phyloP scores from a whole-genome alignment of 2,888 invertebrate genomes.

The Eupithecia insigniata region DNA sequence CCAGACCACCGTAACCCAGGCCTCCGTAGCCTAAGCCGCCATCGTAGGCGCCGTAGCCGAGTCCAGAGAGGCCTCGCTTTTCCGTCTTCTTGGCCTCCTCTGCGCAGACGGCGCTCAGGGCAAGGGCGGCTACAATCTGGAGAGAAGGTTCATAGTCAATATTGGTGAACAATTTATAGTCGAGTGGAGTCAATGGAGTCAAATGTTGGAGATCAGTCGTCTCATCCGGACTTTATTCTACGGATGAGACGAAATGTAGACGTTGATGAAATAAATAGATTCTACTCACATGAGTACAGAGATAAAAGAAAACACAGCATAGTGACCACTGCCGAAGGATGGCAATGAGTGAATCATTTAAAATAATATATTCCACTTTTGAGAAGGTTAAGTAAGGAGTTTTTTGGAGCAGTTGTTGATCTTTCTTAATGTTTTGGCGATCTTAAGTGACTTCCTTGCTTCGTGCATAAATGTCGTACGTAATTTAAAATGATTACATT shows the following conservation, averaged over 20 bases:
- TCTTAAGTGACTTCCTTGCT: not conserved
- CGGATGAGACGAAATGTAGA: too few relatives aligned
- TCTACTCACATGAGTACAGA: not conserved
- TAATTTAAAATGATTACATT: not conserved
- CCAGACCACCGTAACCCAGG: constrained; percentile 44
- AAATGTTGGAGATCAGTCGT: not conserved
- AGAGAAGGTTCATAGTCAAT: not conserved
- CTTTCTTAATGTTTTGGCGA: not conserved
- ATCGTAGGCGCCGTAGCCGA: constrained; percentile 64
- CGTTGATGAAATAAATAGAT: not conserved
- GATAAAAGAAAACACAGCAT: not conserved
- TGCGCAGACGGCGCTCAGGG: constrained; percentile 70
- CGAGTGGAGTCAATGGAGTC: not conserved
- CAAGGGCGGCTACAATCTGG: constrained; percentile 71
- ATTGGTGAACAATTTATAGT: not conserved
- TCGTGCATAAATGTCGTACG: not conserved
- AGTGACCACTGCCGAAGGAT: not conserved
- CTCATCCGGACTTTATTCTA: too few relatives aligned
- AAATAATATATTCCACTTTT: not conserved
- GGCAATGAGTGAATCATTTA: not conserved
- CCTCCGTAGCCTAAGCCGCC: constrained; percentile 59
- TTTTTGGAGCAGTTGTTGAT: not conserved
- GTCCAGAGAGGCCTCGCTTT: constrained; percentile 75
- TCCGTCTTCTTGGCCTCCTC: constrained; percentile 78
- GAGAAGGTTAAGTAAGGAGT: not conserved